Evolutionary conservation across 1,140 invertebrate species (phyloP).

Genomic region (Drosophila pseudoobscura): DNA sequence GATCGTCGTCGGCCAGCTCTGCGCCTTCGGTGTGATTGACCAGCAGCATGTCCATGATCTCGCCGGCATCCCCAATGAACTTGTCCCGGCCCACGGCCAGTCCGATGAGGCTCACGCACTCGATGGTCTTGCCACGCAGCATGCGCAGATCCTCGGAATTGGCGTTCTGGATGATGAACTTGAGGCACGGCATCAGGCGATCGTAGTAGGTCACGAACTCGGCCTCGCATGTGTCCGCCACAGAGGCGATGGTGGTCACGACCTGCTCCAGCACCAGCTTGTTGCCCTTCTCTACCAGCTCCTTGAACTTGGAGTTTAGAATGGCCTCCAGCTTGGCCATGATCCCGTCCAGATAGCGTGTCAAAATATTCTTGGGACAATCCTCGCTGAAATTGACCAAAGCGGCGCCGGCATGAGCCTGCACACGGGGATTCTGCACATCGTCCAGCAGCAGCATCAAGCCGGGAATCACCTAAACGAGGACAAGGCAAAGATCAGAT

Average conservation of each 20-base stretch:
- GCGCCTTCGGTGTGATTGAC: constrained; percentile 93
- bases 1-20: constrained; percentile 95
- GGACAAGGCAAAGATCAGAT: neutral
- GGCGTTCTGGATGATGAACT: constrained; percentile 98
- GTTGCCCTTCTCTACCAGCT: constrained; percentile 95
- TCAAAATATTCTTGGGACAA: constrained; percentile 97
- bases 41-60: constrained; percentile 97
- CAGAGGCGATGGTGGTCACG: constrained; percentile 98
- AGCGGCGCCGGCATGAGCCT: constrained; percentile 96
- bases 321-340: constrained; percentile 96
- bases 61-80: constrained; percentile 96
- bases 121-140: constrained; percentile 97
- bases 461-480: constrained; percentile 90
- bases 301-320: constrained; percentile 96
- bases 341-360: constrained; percentile 94
- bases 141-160: constrained; percentile 93
- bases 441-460: constrained; percentile 96
- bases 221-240: constrained; percentile 99
- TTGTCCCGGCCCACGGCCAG: constrained; percentile 98
- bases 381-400: constrained; percentile 99
- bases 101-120: constrained; percentile 99
- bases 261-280: constrained; percentile 98
- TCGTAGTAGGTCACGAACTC: constrained; percentile 92
- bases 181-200: constrained; percentile 97
- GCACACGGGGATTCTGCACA: constrained; percentile 95